Evolutionary conservation across 1,140 invertebrate species (phyloP), one percentile per base, ranked within the genome.

Genomic region (Stenopsyche tienmushanensis): DNA sequence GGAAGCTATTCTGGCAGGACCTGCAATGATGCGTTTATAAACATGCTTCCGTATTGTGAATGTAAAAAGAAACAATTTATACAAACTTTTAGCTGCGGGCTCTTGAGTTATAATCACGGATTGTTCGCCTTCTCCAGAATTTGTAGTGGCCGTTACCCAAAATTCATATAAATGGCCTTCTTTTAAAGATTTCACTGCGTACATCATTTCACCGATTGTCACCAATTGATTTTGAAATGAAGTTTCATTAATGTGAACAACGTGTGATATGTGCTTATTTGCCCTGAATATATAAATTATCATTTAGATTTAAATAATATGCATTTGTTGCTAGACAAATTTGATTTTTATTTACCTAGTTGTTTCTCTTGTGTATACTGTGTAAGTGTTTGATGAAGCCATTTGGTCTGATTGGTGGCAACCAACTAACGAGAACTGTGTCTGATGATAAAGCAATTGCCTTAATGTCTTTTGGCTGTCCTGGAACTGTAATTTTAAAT

Each of bases 131-230:
- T 94, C 92, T 0, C 92, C 92, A 1, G 88, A 83, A 0, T 83
- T 83, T 0, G 91, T 94, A n/a, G 89, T 89, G 1, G 91, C 91
- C 0, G 90, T 88, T 8, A 94, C 88, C 91, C 91, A 94, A 72
- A 93, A 91, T 73, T 93, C 90, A 74, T 93, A 93, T 10, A 85
- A 82, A 72, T 89, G 84, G 59, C 75, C 75, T 66, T 80, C 78
- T 9, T 76, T 74, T 23, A 80, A 68, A 0, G 77, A 76, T 5
- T 76, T 69, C 20, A 81, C 64, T 58, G 75, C 75, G 49, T 78
- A 76, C 5, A 74, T 74, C 2, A 73, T 75, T n/a, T 78, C 79
- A 1, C 77, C 77, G 2, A 77, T 64, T 29, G 75, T 76, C 1
- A 79, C 75, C 13, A 73, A 71, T 15, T 68, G 54, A 13, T 77